Percentiles rank a stretch among this genome's conserved stretches.
Conservation (phyloP, 1,140 invertebrate genomes). For the Brachionus paranguensis region DNA sequence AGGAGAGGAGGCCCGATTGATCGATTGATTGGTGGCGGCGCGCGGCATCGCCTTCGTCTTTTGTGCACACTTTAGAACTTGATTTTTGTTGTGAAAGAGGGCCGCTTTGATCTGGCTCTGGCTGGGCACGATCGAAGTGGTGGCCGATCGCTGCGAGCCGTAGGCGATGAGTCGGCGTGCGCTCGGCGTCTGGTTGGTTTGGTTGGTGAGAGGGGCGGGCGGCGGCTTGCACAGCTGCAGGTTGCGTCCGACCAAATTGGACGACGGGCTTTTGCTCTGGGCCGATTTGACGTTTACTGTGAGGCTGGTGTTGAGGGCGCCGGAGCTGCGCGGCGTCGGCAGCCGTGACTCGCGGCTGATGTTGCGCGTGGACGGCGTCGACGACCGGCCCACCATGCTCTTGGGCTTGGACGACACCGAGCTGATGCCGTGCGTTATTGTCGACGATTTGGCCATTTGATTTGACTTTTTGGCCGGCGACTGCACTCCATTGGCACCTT, state of each 20-base stretch:
- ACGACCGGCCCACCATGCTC: not conserved
- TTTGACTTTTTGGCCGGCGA: not conserved
- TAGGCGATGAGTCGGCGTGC: not conserved
- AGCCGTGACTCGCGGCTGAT: not conserved
- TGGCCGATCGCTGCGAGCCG: not conserved
- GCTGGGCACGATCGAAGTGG: conserved; percentile 18
- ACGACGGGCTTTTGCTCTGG: conserved; percentile 11
- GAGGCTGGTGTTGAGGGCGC: not conserved
- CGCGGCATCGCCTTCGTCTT: not conserved
- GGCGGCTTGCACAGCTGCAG: conserved; percentile 8
- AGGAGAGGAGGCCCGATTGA: not conserved
- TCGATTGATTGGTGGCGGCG: not conserved
- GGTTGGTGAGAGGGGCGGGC: not conserved
- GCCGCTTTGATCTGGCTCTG: conserved; percentile 14
- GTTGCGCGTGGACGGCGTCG: not conserved
- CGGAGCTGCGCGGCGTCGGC: not conserved
- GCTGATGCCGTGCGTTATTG: not conserved
- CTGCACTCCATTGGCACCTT: not conserved
- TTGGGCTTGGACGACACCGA: not conserved
- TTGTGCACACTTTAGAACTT: not conserved
- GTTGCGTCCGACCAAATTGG: not conserved
- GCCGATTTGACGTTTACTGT: not conserved
- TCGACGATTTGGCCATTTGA: not conserved
- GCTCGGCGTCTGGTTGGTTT: not conserved
- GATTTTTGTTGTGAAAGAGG: not conserved